phyloP scores from a whole-genome alignment of 2,797 vertebrate genomes.

The Halcyon smyrnensis region DNA sequence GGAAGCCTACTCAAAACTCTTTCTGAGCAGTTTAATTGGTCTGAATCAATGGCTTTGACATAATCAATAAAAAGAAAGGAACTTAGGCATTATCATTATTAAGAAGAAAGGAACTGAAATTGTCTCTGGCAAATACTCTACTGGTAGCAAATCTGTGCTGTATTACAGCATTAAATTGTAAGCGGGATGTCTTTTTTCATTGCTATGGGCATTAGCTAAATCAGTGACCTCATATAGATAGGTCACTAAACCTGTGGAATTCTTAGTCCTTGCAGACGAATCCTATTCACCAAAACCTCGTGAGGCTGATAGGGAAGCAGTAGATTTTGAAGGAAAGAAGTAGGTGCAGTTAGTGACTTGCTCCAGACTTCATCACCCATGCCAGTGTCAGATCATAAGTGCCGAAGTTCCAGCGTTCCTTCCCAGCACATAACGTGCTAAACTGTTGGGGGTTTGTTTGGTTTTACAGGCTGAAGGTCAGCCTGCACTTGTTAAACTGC shows the following conservation, averaged over 20 bases:
- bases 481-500: background rate
- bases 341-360: background rate
- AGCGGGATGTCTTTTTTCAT: background rate
- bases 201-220: background rate
- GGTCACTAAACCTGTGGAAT: background rate
- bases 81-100: background rate
- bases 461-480: background rate
- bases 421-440: background rate
- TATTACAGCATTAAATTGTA: background rate
- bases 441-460: background rate
- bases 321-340: background rate
- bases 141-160: background rate
- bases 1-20: background rate
- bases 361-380: background rate
- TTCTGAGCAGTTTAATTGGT: background rate
- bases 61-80: background rate
- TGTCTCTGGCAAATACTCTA: background rate
- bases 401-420: accelerated
- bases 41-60: background rate
- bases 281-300: background rate
- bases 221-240: background rate
- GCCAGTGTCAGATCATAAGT: background rate
- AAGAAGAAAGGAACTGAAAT: background rate
- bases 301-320: background rate
- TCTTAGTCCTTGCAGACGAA: background rate